Evolutionary conservation across 2,113 vertebrate genomes (phyloP).

Genomic region (Hippotragus niger): DNA sequence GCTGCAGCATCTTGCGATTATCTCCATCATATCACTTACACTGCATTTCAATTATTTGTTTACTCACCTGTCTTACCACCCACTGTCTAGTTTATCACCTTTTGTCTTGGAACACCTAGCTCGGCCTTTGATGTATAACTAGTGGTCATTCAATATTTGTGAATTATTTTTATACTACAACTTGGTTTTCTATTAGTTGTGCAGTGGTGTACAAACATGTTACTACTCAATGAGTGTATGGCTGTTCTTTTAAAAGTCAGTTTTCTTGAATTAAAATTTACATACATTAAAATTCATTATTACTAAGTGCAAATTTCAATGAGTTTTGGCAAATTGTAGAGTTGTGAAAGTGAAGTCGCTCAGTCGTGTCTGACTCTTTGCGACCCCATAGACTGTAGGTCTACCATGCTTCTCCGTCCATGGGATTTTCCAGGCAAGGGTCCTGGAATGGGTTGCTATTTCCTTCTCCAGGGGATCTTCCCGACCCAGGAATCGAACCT

Average conservation of each 20-base stretch:
- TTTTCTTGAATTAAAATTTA: background rate
- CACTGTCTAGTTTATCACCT: background rate
- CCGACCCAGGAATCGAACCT: accelerated
- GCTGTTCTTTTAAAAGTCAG: background rate
- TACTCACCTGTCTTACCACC: background rate
- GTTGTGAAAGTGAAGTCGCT: background rate
- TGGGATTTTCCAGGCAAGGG: too few species aligned
- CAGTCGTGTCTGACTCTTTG: too few species aligned
- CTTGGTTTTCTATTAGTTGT: background rate
- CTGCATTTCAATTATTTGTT: background rate
- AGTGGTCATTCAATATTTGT: background rate
- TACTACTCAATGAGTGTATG: background rate
- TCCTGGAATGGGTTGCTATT: too few species aligned
- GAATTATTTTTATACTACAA: background rate
- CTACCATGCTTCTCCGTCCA: too few species aligned
- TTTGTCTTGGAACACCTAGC: background rate
- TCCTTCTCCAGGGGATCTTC: too few species aligned
- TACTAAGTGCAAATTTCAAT: background rate
- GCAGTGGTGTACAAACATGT: background rate
- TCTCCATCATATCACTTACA: background rate
- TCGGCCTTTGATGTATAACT: background rate
- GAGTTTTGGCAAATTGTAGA: background rate
- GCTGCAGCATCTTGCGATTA: background rate
- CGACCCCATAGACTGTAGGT: too few species aligned
- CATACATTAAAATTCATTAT: background rate